Evolutionary conservation across 2,888 invertebrate species (phyloP).

Genomic region (Lomographa bimaculata): DNA sequence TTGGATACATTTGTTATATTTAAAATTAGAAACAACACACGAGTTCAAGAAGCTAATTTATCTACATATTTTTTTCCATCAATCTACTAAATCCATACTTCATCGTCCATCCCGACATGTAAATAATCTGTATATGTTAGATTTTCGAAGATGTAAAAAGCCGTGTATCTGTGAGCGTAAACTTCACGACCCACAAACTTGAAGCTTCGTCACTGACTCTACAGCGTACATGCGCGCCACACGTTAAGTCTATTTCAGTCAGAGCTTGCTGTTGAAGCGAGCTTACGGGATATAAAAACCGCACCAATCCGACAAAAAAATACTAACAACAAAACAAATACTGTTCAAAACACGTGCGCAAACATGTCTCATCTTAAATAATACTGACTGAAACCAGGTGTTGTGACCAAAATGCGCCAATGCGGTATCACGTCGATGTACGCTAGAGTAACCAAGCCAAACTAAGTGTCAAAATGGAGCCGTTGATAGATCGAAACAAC

Average conservation of each 20-base stretch:
- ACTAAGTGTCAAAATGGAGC: constrained; percentile 84
- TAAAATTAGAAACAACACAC: too few relatives aligned
- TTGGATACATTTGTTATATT: too few relatives aligned
- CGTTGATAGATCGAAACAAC: constrained; percentile 92
- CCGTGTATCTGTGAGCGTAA: constrained; percentile 8
- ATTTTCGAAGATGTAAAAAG: too few relatives aligned
- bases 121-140: too few relatives aligned
- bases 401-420: constrained; percentile 56
- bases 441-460: constrained; percentile 44
- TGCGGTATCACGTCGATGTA: constrained; percentile 61
- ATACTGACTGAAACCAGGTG: constrained; percentile 15
- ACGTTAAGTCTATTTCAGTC: constrained; percentile 79
- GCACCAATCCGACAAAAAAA: constrained; percentile 8
- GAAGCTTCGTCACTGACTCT: constrained; percentile 1
- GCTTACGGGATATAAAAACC: constrained; percentile 24
- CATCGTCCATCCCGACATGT: too few relatives aligned
- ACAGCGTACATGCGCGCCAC: constrained; percentile 54
- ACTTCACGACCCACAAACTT: background rate
- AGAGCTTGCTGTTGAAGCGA: constrained; percentile 39
- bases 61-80: too few relatives aligned
- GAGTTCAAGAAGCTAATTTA: too few relatives aligned
- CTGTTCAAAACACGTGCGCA: constrained; percentile 14
- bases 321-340: constrained; percentile 22
- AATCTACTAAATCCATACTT: too few relatives aligned
- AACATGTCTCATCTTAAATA: constrained; percentile 29